Evolutionary conservation across 2,888 invertebrate species (phyloP).

Genomic region (Rhingia rostrata): DNA sequence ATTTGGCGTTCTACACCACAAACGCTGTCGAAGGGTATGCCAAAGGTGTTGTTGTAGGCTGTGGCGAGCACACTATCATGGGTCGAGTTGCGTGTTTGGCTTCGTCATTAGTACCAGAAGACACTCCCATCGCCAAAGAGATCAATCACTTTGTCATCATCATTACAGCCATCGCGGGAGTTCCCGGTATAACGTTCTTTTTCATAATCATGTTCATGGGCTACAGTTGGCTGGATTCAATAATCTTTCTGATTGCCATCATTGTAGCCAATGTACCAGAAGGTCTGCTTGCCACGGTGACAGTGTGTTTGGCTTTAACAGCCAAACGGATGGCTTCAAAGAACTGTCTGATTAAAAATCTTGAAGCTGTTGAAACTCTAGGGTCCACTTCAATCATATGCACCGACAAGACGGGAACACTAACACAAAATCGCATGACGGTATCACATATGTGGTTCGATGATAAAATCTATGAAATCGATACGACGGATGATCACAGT

Average conservation of each 20-base stretch:
- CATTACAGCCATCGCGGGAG: constrained; percentile 95
- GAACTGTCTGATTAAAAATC: constrained; percentile 97
- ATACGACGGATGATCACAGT: constrained; percentile 97
- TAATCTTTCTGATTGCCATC: constrained; percentile 98
- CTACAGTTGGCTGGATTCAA: constrained; percentile 98
- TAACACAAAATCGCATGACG: constrained; percentile 98
- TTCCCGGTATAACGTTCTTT: constrained; percentile 96
- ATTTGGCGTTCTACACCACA: constrained; percentile 85
- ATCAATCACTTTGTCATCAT: constrained; percentile 98
- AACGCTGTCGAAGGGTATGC: constrained; percentile 84
- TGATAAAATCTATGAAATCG: constrained; percentile 96
- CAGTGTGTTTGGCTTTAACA: constrained; percentile 96
- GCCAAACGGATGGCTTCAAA: constrained; percentile 98
- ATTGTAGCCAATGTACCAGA: constrained; percentile 99
- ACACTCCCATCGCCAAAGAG: constrained; percentile 98
- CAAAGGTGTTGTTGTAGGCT: constrained; percentile 91
- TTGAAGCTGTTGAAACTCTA: constrained; percentile 98
- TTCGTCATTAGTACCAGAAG: constrained; percentile 93
- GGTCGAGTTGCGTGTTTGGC: constrained; percentile 95
- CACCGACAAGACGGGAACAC: constrained; percentile 97
- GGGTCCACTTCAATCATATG: constrained; percentile 99
- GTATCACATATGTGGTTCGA: constrained; percentile 99
- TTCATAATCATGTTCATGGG: constrained; percentile 96
- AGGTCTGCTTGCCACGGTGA: constrained; percentile 97
- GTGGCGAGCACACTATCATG: constrained; percentile 96